phyloP scores from a whole-genome alignment of 2,113 vertebrate species.

The Perca fluviatilis region DNA sequence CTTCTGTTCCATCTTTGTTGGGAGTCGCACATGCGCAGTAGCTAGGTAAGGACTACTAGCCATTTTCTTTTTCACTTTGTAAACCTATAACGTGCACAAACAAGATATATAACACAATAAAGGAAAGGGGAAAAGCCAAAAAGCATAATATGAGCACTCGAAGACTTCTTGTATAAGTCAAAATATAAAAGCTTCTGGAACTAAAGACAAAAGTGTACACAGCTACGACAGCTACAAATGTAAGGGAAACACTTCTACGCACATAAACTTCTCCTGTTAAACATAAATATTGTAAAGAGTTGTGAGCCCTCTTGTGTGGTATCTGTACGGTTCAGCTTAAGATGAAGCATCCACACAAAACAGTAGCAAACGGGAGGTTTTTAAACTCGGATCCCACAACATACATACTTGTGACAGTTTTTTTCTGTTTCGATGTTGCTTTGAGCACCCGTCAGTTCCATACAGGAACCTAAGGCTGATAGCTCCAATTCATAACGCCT shows the following conservation, averaged over 20 bases:
- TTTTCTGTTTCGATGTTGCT: not conserved
- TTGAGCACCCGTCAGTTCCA: not conserved
- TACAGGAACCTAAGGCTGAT: not conserved
- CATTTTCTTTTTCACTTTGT: too few species aligned
- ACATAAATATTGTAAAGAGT: constrained; percentile 30
- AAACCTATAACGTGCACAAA: too few species aligned
- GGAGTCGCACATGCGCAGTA: too few species aligned
- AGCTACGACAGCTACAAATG: constrained; percentile 32
- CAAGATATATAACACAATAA: too few species aligned
- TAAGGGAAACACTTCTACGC: constrained; percentile 5
- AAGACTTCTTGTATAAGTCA: not conserved
- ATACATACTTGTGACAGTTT: constrained; percentile 6
- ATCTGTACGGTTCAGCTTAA: constrained; percentile 11
- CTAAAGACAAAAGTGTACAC: constrained; percentile 16
- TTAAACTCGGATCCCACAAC: not conserved
- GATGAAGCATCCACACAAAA: constrained; percentile 22
- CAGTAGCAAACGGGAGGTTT: constrained; percentile 26
- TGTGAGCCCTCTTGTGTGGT: constrained; percentile 23
- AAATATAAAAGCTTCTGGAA: constrained; percentile 5
- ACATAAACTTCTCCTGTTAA: constrained; percentile 15
- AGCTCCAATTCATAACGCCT: not conserved
- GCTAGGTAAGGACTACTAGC: too few species aligned
- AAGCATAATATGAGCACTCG: too few species aligned
- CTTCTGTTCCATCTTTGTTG: too few species aligned
- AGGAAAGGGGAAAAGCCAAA: too few species aligned